phyloP scores from a whole-genome alignment of 2,113 vertebrate species.

The human (Homo sapiens) region DNA sequence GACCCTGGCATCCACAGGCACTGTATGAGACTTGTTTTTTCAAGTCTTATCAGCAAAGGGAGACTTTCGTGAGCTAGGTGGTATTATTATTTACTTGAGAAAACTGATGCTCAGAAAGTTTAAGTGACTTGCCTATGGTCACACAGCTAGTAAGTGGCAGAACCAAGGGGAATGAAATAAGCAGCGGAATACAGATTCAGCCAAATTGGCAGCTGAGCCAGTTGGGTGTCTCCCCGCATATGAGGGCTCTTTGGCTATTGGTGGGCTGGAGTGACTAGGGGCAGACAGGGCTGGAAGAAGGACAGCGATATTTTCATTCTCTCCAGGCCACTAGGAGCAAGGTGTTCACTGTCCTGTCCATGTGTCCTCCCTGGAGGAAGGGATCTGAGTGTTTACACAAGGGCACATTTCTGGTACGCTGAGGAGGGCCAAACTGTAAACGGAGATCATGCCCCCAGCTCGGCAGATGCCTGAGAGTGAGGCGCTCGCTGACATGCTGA shows the following conservation, averaged over 20 bases:
- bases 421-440: neutral
- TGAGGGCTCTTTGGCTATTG: neutral
- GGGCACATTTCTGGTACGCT: conserved; percentile 47
- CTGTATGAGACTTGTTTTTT: neutral
- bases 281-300: neutral
- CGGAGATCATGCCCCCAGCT: conserved; percentile 56
- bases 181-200: neutral
- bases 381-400: conserved; percentile 67
- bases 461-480: conserved; percentile 51
- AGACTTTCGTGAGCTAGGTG: neutral
- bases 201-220: neutral
- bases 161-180: neutral
- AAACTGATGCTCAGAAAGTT: neutral
- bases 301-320: neutral
- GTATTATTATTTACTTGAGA: neutral
- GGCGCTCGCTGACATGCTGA: conserved; percentile 67
- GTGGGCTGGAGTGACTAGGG: neutral
- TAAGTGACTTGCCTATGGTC: neutral
- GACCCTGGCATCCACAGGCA: too few species aligned
- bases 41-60: neutral
- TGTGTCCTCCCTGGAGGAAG: neutral
- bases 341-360: neutral
- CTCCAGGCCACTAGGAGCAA: neutral
- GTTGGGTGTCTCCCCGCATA: neutral
- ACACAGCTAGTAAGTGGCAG: neutral